Evolutionary conservation across 2,797 vertebrate species (phyloP).

Genomic region (Dipus sagitta): DNA sequence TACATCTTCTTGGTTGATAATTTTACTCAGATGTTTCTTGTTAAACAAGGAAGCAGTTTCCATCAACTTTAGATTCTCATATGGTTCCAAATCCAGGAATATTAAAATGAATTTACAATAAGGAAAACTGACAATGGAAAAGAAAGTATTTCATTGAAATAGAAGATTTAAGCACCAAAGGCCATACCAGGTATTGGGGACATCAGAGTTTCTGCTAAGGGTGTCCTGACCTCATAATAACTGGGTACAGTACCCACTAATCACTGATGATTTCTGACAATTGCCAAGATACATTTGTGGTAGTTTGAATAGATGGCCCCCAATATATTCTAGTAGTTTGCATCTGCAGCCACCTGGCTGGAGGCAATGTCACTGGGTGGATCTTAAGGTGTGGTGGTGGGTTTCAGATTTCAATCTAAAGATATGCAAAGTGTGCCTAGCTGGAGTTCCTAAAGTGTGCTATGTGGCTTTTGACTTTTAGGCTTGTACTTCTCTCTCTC

Average conservation of each 20-base stretch:
- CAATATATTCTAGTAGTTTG: too few species aligned
- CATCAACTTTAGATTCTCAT: neutral
- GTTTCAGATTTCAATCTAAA: too few species aligned
- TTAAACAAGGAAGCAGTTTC: neutral
- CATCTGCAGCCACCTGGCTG: too few species aligned
- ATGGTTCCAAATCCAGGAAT: neutral
- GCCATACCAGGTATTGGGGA: neutral
- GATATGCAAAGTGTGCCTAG: too few species aligned
- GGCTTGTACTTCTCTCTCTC: too few species aligned
- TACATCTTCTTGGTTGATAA: neutral
- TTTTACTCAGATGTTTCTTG: neutral
- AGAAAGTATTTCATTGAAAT: neutral
- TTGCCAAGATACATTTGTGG: neutral
- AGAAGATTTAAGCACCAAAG: neutral
- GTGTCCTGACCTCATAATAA: neutral
- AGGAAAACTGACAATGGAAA: neutral
- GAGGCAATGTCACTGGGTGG: too few species aligned
- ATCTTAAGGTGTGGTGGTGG: too few species aligned
- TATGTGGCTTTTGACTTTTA: too few species aligned
- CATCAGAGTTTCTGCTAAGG: accelerated
- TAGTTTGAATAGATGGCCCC: too few species aligned
- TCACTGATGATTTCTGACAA: constrained; percentile 25
- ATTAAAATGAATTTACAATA: constrained; percentile 21
- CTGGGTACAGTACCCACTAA: neutral
- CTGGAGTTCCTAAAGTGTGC: too few species aligned